Percentiles rank a stretch among this genome's conserved stretches.
Evolutionary conservation across 2,888 invertebrate species (phyloP).

Genomic region (Epinotia brunnichana): DNA sequence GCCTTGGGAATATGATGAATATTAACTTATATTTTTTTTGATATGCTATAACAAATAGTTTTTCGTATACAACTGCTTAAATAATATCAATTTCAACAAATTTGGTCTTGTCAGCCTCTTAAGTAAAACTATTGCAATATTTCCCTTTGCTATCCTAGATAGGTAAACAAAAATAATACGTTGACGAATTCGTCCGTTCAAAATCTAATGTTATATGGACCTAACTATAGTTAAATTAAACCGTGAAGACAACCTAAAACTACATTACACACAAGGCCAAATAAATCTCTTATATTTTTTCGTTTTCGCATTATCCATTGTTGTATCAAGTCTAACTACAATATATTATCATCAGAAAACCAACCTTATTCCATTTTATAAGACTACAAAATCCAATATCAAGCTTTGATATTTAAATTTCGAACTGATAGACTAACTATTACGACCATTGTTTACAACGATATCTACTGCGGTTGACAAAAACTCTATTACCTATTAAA

Average conservation of each 20-base stretch:
- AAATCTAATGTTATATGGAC: too few species aligned
- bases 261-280: conserved; percentile 28
- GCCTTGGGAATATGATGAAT: too few species aligned
- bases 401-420: not conserved
- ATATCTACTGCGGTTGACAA: not conserved
- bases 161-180: too few species aligned
- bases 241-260: conserved; percentile 21
- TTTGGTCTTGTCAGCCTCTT: too few species aligned
- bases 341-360: not conserved
- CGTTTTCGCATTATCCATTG: not conserved
- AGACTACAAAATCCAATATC: not conserved
- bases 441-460: conserved; percentile 9
- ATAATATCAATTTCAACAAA: too few species aligned
- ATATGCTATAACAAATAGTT: too few species aligned
- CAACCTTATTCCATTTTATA: not conserved
- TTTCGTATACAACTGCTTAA: too few species aligned
- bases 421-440: conserved; percentile 5
- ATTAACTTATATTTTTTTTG: too few species aligned
- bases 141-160: too few species aligned
- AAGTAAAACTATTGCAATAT: too few species aligned
- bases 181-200: too few species aligned
- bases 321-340: not conserved
- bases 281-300: conserved; percentile 14
- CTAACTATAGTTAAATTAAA: conserved; percentile 18
- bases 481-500: not conserved